Evolutionary conservation across 2,797 vertebrate species (phyloP), one percentile per base, ranked within the genome.

Genomic region (Hafferia zeledoni): DNA sequence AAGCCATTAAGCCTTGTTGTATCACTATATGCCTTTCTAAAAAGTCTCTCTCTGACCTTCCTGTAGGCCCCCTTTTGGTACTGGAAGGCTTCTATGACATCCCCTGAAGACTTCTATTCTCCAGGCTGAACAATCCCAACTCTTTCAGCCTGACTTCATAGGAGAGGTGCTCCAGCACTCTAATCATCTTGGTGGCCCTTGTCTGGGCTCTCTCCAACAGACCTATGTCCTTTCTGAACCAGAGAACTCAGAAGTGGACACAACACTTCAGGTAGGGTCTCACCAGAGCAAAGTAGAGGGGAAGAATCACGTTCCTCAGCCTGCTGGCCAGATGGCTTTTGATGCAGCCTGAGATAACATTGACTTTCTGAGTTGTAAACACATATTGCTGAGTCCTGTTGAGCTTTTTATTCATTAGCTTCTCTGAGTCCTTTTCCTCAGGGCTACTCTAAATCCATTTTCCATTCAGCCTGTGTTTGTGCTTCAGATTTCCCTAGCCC

Each of bases 361-460:
- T 77, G n/a, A 6, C 24, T 71, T 46, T 64, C 33, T 31, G 33
- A 25, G 25, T 52, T 31, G 8, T 37, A 25, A 50, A 14, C 0
- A 1, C 8, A 15, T 27, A 33, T 65, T 65, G 43, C 4, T 1
- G 3, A 44, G 24, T 15, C 37, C 24, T 8, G 2, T 0, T 0
- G 50, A 52, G 20, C 4, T 57, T 77, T 31, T 46, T 14, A 52
- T 23, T 3, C 10, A 14, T 20, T 8, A 10, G 10, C 6, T 41
- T 5, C 5, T 14, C 3, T 17, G 27, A 46, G 24, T 30, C n/a
- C 19, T 63, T 20, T 35, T 70, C 50, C 17, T 33, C 10, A 27
- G 7, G 24, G 9, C 8, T 52, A 2, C 3, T 27, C 24, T 39
- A 64, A 77, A 46, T 27, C 37, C 28, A 19, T 57, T 57, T 46